Percentiles rank a stretch among this genome's conserved stretches.
phyloP scores from a whole-genome alignment of 2,888 invertebrate genomes.

The Drosophila siamana region DNA sequence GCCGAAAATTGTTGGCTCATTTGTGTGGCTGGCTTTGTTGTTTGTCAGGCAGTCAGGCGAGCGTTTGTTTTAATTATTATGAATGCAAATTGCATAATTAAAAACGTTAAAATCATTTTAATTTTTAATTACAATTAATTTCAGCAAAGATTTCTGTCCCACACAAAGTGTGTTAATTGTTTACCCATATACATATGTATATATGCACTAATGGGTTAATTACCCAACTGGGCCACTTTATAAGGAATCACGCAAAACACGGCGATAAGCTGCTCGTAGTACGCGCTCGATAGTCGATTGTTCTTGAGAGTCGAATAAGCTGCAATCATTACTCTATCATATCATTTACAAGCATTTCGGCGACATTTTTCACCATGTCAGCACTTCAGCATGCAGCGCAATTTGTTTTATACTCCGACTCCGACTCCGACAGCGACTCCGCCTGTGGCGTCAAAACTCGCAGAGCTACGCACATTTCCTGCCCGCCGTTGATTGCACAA shows the following conservation, averaged over 20 bases:
- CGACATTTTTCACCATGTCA: slow-evolving; percentile 53
- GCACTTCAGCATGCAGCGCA: slow-evolving; percentile 38
- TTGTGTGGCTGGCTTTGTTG: slow-evolving; percentile 50
- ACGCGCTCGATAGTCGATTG: background rate
- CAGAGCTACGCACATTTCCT: slow-evolving; percentile 68
- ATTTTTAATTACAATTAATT: slow-evolving; percentile 80
- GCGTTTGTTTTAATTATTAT: slow-evolving; percentile 79
- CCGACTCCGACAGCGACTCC: too few species aligned
- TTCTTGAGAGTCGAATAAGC: slow-evolving; percentile 19
- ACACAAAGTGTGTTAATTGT: slow-evolving; percentile 26
- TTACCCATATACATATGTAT: background rate
- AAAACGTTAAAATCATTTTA: slow-evolving; percentile 76
- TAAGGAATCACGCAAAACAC: background rate
- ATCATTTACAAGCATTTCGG: slow-evolving; percentile 46
- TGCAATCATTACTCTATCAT: slow-evolving; percentile 45
- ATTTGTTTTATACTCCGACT: slow-evolving; percentile 47
- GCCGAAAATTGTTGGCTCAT: slow-evolving; percentile 32
- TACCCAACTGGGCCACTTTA: slow-evolving; percentile 12
- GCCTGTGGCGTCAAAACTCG: slow-evolving; percentile 55
- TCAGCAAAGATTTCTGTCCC: slow-evolving; percentile 21
- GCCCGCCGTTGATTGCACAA: slow-evolving; percentile 66
- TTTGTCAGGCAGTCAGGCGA: slow-evolving; percentile 49
- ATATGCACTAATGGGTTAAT: slow-evolving; percentile 46
- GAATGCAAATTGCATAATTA: slow-evolving; percentile 75
- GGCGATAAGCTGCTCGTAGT: background rate